Evolutionary conservation across 2,797 vertebrate species (phyloP).

Genomic region (Syngnathus acus): DNA sequence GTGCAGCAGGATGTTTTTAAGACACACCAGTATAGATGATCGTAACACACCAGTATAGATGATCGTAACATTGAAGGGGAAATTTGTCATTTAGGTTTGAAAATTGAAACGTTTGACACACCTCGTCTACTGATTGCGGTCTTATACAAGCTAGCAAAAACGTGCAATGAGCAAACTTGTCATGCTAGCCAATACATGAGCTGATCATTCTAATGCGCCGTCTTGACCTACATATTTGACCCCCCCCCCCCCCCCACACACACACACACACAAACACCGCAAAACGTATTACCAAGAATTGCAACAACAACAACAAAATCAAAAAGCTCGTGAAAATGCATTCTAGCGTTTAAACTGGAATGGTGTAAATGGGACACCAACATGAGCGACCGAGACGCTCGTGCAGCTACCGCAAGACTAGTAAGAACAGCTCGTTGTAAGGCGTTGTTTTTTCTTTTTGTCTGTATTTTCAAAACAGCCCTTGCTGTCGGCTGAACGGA

Average conservation of each 20-base stretch:
- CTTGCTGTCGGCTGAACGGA: slow-evolving; percentile 2
- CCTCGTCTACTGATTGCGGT: not conserved
- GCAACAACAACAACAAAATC: not conserved
- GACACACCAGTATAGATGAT: no score
- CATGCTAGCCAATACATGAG: slow-evolving; percentile 28
- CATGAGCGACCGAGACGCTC: not conserved
- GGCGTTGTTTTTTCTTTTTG: not conserved
- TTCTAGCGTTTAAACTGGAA: not conserved
- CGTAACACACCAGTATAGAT: no score
- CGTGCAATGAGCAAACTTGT: not conserved
- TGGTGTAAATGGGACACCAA: not conserved
- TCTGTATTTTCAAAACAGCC: not conserved
- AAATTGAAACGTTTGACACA: no score
- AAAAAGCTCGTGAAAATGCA: not conserved
- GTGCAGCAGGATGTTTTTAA: no score
- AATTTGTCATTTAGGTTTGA: no score
- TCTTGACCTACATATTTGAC: not conserved
- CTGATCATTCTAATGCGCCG: not conserved
- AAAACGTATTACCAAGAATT: slow-evolving; percentile 23
- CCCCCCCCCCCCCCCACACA: no score
- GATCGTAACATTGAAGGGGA: no score
- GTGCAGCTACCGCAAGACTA: not conserved
- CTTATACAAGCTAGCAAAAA: not conserved
- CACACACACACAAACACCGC: slow-evolving; percentile 19
- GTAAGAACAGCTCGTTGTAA: not conserved